These are phyloP conservation scores for Bagarius yarrelli DNA, from an alignment of 2,113 vertebrate species.

Conservation along the genomic window DNA sequence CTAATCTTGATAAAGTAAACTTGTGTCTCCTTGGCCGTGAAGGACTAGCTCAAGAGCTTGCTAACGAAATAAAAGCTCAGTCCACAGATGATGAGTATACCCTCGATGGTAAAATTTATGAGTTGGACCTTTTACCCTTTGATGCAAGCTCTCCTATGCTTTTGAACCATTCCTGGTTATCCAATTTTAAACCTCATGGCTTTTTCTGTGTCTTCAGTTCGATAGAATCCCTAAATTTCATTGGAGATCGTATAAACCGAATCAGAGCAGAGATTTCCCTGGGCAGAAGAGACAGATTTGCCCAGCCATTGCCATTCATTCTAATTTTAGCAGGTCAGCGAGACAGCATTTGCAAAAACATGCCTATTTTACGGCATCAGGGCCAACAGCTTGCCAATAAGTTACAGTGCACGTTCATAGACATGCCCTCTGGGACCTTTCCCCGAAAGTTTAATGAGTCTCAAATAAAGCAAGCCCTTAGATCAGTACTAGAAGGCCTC, in stretches of 20 bases:
- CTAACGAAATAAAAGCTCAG: slow-evolving; percentile 95
- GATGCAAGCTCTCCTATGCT: slow-evolving; percentile 91
- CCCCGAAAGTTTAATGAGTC: slow-evolving; percentile 95
- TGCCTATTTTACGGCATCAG: slow-evolving; percentile 94
- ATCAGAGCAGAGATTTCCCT: slow-evolving; percentile 90
- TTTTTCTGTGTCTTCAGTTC: slow-evolving; percentile 98
- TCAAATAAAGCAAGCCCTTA: slow-evolving; percentile 93
- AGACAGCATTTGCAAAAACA: slow-evolving; percentile 88
- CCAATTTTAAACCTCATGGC: slow-evolving; percentile 92
- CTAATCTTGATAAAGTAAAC: slow-evolving; percentile 94
- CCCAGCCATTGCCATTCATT: slow-evolving; percentile 88
- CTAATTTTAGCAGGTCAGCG: slow-evolving; percentile 95
- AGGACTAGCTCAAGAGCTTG: slow-evolving; percentile 91
- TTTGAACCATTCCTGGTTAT: slow-evolving; percentile 87
- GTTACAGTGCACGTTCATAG: slow-evolving; percentile 96
- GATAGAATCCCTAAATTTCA: slow-evolving; percentile 92
- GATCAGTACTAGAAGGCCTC: slow-evolving; percentile 88
- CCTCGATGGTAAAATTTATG: slow-evolving; percentile 97
- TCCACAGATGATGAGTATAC: slow-evolving; percentile 98
- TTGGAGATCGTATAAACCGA: slow-evolving; percentile 92
- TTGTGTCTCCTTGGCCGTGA: slow-evolving; percentile 95
- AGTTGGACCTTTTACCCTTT: slow-evolving; percentile 89
- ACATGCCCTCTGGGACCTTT: slow-evolving; percentile 87
- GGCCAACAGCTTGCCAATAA: slow-evolving; percentile 97
- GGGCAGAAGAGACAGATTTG: slow-evolving; percentile 86